Evolutionary conservation across 2,888 invertebrate species (phyloP).

Genomic region (Iselma pallidipennis): DNA sequence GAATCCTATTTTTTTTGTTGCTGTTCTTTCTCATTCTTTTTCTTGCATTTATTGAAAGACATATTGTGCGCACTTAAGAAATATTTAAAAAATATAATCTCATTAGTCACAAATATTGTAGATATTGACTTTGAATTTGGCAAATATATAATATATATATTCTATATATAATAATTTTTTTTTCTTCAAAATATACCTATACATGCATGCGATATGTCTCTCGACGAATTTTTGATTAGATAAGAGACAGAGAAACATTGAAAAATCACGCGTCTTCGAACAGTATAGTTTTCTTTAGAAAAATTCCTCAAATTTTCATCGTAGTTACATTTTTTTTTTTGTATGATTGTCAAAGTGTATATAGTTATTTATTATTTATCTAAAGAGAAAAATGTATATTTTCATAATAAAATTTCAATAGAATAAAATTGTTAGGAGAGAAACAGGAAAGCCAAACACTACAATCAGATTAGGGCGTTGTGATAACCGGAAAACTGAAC

Average conservation of each 20-base stretch:
- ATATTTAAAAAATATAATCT: slow-evolving; percentile 50
- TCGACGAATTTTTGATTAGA: slow-evolving; percentile 36
- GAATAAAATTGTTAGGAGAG: slow-evolving; percentile 11
- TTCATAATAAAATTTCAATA: slow-evolving; percentile 33
- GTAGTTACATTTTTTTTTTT: slow-evolving; percentile 31
- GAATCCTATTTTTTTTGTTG: background rate
- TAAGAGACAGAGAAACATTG: slow-evolving; percentile 34
- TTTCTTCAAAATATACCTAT: no score
- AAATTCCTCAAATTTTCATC: background rate
- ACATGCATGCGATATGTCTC: slow-evolving; percentile 52
- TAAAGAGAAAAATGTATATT: slow-evolving; percentile 46
- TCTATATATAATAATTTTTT: background rate
- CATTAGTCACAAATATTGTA: slow-evolving; percentile 56
- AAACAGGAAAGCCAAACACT: slow-evolving; percentile 25
- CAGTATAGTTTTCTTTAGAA: background rate
- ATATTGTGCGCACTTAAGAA: slow-evolving; percentile 50
- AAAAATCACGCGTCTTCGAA: slow-evolving; percentile 40
- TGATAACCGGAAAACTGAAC: background rate
- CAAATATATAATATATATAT: slow-evolving; percentile 48
- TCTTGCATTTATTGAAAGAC: slow-evolving; percentile 37
- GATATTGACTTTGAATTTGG: slow-evolving; percentile 72
- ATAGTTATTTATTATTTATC: no score
- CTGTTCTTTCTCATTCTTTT: background rate
- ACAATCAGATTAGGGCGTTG: slow-evolving; percentile 12
- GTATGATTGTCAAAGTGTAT: slow-evolving; percentile 57